These are phyloP conservation scores for Pentalonia nigronervosa DNA, from an alignment of 1,140 invertebrate species.

Conservation along the genomic window DNA sequence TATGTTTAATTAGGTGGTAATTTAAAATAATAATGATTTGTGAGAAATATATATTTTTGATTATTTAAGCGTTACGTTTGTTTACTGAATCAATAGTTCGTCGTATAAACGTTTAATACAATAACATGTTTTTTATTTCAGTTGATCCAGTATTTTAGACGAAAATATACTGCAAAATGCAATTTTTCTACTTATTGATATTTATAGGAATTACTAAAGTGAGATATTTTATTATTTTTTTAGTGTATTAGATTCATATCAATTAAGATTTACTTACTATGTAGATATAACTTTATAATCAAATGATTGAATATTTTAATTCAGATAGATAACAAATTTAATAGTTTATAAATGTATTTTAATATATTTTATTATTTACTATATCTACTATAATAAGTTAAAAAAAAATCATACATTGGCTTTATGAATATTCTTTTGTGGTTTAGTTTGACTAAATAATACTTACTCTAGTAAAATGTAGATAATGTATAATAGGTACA, in stretches of 20 bases:
- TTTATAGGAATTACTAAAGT: conserved; percentile 31
- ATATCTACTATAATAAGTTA: not conserved
- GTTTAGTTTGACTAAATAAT: not conserved
- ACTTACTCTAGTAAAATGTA: not conserved
- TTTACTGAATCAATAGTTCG: not conserved
- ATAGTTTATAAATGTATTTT: not conserved
- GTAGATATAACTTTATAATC: no score
- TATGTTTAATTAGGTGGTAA: not conserved
- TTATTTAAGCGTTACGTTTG: not conserved
- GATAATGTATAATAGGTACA: not conserved
- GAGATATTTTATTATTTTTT: conserved; percentile 27
- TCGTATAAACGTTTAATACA: not conserved
- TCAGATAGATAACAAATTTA: not conserved
- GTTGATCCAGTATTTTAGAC: not conserved
- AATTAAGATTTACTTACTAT: not conserved
- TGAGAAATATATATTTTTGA: not conserved
- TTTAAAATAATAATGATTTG: not conserved
- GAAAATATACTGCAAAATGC: conserved; percentile 32
- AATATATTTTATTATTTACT: not conserved
- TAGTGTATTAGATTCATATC: not conserved
- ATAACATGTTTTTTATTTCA: not conserved
- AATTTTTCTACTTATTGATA: not conserved
- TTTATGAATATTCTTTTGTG: not conserved
- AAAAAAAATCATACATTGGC: not conserved
- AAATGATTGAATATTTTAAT: no score